phyloP scores from a whole-genome alignment of 2,888 invertebrate species.

The Calliphora vomitoria region DNA sequence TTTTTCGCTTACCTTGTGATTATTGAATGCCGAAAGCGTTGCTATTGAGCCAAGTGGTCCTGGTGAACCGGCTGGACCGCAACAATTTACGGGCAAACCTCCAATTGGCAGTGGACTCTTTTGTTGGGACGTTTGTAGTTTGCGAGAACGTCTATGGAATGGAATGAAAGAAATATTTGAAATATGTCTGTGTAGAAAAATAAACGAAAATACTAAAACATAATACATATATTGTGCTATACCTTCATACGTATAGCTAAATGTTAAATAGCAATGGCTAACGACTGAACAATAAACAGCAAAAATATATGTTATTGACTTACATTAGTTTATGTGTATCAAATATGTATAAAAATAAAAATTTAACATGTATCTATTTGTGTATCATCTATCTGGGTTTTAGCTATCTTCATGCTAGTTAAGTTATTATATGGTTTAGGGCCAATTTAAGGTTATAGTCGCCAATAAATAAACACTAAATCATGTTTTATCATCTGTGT shows the following conservation, averaged over 20 bases:
- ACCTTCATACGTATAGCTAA: background rate
- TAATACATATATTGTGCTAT: background rate
- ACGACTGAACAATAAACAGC: constrained; percentile 32
- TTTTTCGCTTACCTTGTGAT: constrained; percentile 88
- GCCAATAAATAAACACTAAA: constrained; percentile 69
- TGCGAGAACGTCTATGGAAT: constrained; percentile 87
- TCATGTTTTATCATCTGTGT: constrained; percentile 57
- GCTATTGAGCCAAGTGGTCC: constrained; percentile 93
- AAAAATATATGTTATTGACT: constrained; percentile 33
- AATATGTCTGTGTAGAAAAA: constrained; percentile 5
- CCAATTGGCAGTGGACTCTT: constrained; percentile 89
- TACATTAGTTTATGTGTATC: constrained; percentile 24
- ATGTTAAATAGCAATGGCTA: constrained; percentile 33
- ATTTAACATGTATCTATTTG: background rate
- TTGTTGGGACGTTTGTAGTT: constrained; percentile 89
- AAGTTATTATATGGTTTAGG: constrained; percentile 57
- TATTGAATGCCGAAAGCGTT: constrained; percentile 93
- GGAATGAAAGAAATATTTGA: constrained; percentile 27
- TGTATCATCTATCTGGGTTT: constrained; percentile 10
- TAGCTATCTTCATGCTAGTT: background rate
- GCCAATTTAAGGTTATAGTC: constrained; percentile 51
- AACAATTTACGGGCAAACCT: constrained; percentile 92
- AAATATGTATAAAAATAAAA: background rate
- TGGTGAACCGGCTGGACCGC: constrained; percentile 92
- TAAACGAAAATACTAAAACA: too few relatives aligned